Evolutionary conservation across 1,140 invertebrate species (phyloP), one percentile per base, ranked within the genome.

Genomic region (Cotesia vestalis): DNA sequence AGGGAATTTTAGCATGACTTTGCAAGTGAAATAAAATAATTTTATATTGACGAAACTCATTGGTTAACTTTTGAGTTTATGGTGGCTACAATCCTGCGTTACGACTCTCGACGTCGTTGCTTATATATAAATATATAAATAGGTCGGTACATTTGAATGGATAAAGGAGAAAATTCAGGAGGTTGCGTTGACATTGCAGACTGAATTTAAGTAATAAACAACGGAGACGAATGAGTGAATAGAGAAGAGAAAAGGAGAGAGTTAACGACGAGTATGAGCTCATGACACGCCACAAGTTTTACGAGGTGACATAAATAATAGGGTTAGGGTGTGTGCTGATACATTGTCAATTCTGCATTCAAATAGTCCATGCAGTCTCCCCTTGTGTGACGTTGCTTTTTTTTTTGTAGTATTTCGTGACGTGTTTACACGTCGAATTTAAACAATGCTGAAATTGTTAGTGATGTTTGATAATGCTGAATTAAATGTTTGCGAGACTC

Each of bases 261-360:
- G 52, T 51, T n/a, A 35, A 40, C 66, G 53, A 60, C 72, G 72
- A 77, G 75, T 79, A 81, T 78, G 71, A 79, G 78, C 78, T 75
- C 79, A 75, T 77, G 78, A 79, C 84, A 84, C 83, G 84, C 84
- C 76, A 85, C 83, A 85, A 84, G 84, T 85, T 85, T 85, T 84
- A 85, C 81, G 84, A 83, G 79, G 77, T 77, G 77, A 73, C 81
- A 85, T 85, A 85, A 85, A 85, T 85, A 85, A 85, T 78, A 79
- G 77, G 79, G 83, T 83, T 84, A 83, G 79, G 77, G 78, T 85
- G 8, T 46, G 11, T 83, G 83, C 82, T 83, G 83, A 83, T 83
- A 79, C 79, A 79, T 76, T 85, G 83, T 83, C 82, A 84, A 84
- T 80, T 55, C 46, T 55, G 9, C 27, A 38, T 11, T 36, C 11